Evolutionary conservation across 1,140 invertebrate genomes (phyloP).

Genomic region (Sycophila sp.): DNA sequence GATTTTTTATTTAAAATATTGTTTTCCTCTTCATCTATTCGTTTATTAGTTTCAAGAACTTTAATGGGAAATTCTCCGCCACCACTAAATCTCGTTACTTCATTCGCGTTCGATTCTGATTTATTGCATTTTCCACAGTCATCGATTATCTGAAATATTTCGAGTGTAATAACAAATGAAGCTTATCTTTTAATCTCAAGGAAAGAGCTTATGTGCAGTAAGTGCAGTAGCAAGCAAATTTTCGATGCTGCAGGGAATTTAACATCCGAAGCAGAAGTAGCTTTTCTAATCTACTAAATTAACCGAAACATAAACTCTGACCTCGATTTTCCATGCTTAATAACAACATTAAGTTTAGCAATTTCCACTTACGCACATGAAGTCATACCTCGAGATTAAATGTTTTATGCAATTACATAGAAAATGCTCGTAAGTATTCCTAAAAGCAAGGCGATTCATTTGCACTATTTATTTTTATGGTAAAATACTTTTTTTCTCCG

Average conservation of each 20-base stretch:
- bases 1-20: background rate
- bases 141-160: slow-evolving; percentile 30
- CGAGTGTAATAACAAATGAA: slow-evolving; percentile 19
- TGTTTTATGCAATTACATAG: too few species aligned
- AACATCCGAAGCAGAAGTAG: too few species aligned
- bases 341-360: too few species aligned
- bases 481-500: too few species aligned
- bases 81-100: slow-evolving; percentile 41
- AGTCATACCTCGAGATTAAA: slow-evolving; percentile 53
- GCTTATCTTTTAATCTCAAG: slow-evolving; percentile 49
- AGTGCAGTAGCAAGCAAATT: slow-evolving; percentile 47
- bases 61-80: slow-evolving; percentile 40
- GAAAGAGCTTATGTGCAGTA: slow-evolving; percentile 63
- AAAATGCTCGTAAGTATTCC: too few species aligned
- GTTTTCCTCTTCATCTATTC: slow-evolving; percentile 23
- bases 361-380: slow-evolving; percentile 52
- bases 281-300: too few species aligned
- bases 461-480: too few species aligned
- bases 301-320: slow-evolving; percentile 52
- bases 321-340: slow-evolving; percentile 49
- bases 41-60: slow-evolving; percentile 34
- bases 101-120: slow-evolving; percentile 30
- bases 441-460: background rate
- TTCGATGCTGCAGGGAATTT: slow-evolving; percentile 40
- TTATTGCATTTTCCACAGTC: slow-evolving; percentile 38